Evolutionary conservation across 2,888 invertebrate species (phyloP).

Genomic region (Drosophila picticornis): DNA sequence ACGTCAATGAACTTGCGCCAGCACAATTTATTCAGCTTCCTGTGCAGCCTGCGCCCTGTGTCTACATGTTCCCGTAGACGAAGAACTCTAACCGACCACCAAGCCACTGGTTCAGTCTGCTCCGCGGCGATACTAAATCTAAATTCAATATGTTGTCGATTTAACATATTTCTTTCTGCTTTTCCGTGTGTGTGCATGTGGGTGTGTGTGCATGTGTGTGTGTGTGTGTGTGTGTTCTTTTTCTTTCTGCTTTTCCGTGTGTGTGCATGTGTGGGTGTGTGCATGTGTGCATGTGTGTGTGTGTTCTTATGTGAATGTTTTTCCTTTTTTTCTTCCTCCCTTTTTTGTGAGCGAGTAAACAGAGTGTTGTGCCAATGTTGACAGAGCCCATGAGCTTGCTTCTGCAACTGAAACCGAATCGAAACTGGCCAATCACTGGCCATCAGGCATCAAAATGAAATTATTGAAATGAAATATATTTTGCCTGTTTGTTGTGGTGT

Average conservation of each 20-base stretch:
- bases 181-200: conserved; percentile 38
- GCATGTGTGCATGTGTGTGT: conserved; percentile 31
- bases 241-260: conserved; percentile 50
- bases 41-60: conserved; percentile 23
- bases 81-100: neutral
- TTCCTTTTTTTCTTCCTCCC: conserved; percentile 4
- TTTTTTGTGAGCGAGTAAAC: conserved; percentile 57
- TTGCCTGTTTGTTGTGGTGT: conserved; percentile 60
- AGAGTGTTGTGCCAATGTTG: conserved; percentile 74
- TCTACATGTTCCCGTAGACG: conserved; percentile 42
- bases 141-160: conserved; percentile 79
- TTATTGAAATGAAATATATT: conserved; percentile 70
- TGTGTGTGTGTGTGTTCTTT: conserved; percentile 13
- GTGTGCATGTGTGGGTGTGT: too few species aligned
- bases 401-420: conserved; percentile 33
- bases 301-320: neutral
- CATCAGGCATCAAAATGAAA: conserved; percentile 52
- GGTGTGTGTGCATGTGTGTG: conserved; percentile 25
- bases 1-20: conserved; percentile 53
- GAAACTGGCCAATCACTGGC: conserved; percentile 38
- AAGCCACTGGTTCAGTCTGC: conserved; percentile 22
- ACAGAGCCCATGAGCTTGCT: conserved; percentile 66
- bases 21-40: conserved; percentile 26
- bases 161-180: conserved; percentile 67
- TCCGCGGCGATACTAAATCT: conserved; percentile 64